Evolutionary conservation across 2,113 vertebrate species (phyloP), one percentile per base, ranked within the genome.

Genomic region (Lepisosteus osseus): DNA sequence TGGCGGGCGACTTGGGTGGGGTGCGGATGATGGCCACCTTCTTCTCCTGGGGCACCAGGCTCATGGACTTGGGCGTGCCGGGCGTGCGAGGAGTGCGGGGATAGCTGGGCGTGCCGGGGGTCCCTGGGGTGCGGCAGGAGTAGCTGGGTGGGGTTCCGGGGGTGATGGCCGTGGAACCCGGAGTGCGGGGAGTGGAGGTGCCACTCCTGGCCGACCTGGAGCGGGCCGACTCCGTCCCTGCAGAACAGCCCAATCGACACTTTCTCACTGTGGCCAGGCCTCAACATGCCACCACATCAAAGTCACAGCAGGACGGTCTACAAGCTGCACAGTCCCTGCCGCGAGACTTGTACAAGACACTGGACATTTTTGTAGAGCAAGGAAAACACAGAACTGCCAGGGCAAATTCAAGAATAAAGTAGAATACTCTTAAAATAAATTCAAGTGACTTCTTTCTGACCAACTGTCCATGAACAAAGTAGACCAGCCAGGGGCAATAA

Each of bases 11-110:
- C 87, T 98, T 98, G 40, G 96, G 96, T 72, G 96, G 95, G 40
- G 96, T 98, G 55, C 95, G 94, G 71, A 97, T 95, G 80, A 97
- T 93, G 6, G 96, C 95, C n/a, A 97, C 92, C 86, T 97, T 98
- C 90, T 96, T 97, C 87, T 98, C 96, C 81, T 94, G 93, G 77
- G 94, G 94, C 73, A 95, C 89, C 81, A 95, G 83, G 80, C 95
- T 95, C 80, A 94, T 94, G 80, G 96, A 97, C 81, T 94, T 97
- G 69, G 95, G 95, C 0, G 96, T 98, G 54, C 96, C 93, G n/a
- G 93, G 96, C 67, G 96, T 97, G 70, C 96, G 95, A 0, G 96
- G 95, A 40, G 96, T 97, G 79, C 96, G 94, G 0, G 93, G 91
- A 67, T 93, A 93, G 80, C 93, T 93, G 54, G 93, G 93, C 61